Conservation (phyloP, 2,888 invertebrate genomes). For the Bimastos eiseni region DNA sequence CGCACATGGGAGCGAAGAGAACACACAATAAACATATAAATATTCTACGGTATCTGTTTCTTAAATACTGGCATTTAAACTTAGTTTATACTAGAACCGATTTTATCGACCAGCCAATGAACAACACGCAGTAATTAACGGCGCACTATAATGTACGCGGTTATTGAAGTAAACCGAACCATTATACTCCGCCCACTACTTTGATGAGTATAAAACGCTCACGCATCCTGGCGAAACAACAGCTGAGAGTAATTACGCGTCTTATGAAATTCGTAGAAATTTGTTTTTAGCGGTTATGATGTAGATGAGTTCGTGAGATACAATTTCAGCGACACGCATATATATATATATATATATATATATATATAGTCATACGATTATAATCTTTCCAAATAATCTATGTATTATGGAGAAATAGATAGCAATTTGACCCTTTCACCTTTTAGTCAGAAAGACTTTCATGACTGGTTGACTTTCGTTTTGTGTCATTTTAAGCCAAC, state of each 20-base stretch:
- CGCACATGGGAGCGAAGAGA: too few relatives aligned
- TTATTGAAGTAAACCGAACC: too few relatives aligned
- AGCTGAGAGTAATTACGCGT: neutral
- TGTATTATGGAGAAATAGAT: neutral
- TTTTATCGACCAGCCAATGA: too few relatives aligned
- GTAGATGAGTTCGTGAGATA: neutral
- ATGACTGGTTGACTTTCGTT: neutral
- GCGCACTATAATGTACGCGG: too few relatives aligned
- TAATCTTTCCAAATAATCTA: neutral
- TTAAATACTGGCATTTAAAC: too few relatives aligned
- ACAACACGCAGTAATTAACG: too few relatives aligned
- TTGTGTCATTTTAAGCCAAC: too few relatives aligned
- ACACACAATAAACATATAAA: too few relatives aligned
- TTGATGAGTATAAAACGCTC: neutral
- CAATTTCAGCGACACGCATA: neutral
- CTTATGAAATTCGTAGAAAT: neutral
- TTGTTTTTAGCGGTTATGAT: neutral
- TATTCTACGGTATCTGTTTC: too few relatives aligned
- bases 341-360: neutral
- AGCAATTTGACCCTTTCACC: neutral
- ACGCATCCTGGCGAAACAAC: neutral
- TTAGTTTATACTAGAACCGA: too few relatives aligned
- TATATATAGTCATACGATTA: neutral
- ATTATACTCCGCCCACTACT: too few relatives aligned
- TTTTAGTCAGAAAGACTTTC: neutral